Evolutionary conservation across 2,113 vertebrate genomes (phyloP).

Genomic region (Chiloscyllium plagiosum): DNA sequence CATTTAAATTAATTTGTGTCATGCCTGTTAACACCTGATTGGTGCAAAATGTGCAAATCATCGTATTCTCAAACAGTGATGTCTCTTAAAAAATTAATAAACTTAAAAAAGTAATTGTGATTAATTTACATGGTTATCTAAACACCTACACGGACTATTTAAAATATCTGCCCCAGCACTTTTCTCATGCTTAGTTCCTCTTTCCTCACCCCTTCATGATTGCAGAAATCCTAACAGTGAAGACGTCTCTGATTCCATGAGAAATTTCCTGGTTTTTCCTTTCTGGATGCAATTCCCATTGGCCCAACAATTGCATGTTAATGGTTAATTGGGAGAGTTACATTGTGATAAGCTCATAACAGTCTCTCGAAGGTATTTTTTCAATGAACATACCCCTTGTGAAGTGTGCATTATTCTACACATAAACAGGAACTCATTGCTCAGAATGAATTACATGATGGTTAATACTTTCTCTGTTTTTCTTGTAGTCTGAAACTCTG

Average conservation of each 20-base stretch:
- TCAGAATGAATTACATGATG: neutral
- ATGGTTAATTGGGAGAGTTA: neutral
- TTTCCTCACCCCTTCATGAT: neutral
- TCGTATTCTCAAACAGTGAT: neutral
- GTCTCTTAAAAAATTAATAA: neutral
- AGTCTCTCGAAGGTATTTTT: neutral
- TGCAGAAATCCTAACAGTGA: too few relatives aligned
- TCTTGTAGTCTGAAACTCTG: constrained; percentile 80
- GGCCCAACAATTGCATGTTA: neutral
- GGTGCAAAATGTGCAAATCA: neutral
- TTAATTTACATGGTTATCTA: neutral
- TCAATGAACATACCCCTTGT: neutral
- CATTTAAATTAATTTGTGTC: neutral
- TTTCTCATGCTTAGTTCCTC: neutral
- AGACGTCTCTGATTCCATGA: neutral
- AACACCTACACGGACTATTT: too few relatives aligned
- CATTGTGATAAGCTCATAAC: neutral
- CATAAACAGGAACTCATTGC: neutral
- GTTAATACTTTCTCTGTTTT: constrained; percentile 34
- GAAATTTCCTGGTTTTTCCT: neutral
- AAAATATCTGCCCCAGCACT: neutral
- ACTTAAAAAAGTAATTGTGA: neutral
- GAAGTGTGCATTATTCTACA: neutral
- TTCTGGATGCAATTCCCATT: neutral
- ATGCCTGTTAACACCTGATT: neutral